Conservation (phyloP, 2,888 invertebrate species). For the Thera britannica region DNA sequence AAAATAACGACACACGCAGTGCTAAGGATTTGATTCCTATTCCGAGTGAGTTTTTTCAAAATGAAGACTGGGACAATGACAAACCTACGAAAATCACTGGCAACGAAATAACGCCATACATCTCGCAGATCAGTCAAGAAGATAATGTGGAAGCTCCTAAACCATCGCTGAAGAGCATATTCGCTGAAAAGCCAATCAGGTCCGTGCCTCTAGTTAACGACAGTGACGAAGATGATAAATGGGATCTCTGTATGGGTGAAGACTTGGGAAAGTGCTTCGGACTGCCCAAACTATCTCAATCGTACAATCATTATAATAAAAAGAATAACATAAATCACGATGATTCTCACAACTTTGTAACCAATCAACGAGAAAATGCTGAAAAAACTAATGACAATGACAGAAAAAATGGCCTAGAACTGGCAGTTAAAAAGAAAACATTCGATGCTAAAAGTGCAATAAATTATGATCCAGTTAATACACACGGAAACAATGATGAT, state of each 20-base stretch:
- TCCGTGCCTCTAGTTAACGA: slow-evolving; percentile 61
- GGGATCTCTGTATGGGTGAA: slow-evolving; percentile 55
- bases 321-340: neutral
- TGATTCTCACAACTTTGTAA: neutral
- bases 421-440: neutral
- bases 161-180: slow-evolving; percentile 35
- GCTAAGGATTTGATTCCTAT: slow-evolving; percentile 22
- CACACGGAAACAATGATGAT: neutral
- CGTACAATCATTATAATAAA: neutral
- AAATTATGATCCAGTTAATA: neutral
- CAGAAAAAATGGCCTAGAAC: neutral
- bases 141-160: slow-evolving; percentile 1
- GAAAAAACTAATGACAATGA: neutral
- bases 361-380: neutral
- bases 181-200: slow-evolving; percentile 52
- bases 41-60: slow-evolving; percentile 13
- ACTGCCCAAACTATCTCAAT: slow-evolving; percentile 10
- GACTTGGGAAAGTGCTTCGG: slow-evolving; percentile 40
- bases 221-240: slow-evolving; percentile 55
- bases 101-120: neutral
- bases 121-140: neutral
- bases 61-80: slow-evolving; percentile 9
- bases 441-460: neutral
- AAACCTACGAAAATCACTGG: neutral
- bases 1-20: neutral